Evolutionary conservation across 2,797 vertebrate species (phyloP), one percentile per base, ranked within the genome.

Genomic region (Melanotaenia nigrans): DNA sequence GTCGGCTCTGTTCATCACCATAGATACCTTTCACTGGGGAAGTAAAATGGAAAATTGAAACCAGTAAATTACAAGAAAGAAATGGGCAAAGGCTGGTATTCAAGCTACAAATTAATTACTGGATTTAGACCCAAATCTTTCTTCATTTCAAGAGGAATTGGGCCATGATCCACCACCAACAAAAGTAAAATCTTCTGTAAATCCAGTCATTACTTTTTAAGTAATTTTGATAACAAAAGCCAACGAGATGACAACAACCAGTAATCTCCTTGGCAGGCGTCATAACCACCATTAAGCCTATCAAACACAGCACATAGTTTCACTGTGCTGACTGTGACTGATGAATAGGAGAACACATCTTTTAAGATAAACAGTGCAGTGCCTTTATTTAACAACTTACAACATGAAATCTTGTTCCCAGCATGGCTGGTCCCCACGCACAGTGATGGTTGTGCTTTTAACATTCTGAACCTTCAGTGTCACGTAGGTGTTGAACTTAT

Each of bases 341-440:
- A 18, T n/a, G 24, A 2, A 13, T 13, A 7, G 13, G n/a, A 47
- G 18, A 33, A 54, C 10, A 18, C 7, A 28, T 54, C 4, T 54
- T 42, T 38, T 22, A 45, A 51, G 25, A 32, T 6, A 30, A 60
- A 42, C 16, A 20, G 18, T 36, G 54, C 20, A 38, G 12, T 42
- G 35, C 25, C 68, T 61, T 45, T 63, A 59, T 65, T 55, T 49
- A 32, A 69, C 69, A 33, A 96, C 98, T 99, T 93, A 99, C 98
- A 99, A 99, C 96, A 99, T 98, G 90, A 99, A 99, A 85, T 99
- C 97, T 89, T 99, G 97, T 49, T 99, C 97, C 97, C 97, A 99
- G 91, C 96, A 96, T 16, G 98, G 98, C 35, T 96, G 96, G 75
- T 96, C 95, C 14, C 98, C 98, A 5, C 97, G 95, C 71, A 99